phyloP scores from a whole-genome alignment of 2,888 invertebrate species.

The Choristoneura rosaceana region DNA sequence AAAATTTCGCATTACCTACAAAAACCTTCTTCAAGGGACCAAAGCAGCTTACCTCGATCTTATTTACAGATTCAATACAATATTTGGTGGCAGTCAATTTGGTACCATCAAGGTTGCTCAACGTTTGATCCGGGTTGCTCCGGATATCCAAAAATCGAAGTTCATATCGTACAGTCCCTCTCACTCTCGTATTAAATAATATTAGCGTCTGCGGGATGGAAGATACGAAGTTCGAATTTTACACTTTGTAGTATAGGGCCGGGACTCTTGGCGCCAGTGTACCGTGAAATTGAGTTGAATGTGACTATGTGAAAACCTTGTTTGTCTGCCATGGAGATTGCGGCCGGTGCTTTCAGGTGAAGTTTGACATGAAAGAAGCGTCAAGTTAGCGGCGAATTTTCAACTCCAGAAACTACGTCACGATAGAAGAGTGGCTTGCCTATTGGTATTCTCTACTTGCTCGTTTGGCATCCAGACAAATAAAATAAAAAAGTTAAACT shows the following conservation, averaged over 20 bases:
- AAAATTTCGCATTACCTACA: background rate
- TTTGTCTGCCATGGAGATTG: conserved; percentile 22
- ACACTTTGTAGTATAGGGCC: conserved; percentile 4
- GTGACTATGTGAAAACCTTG: conserved; percentile 45
- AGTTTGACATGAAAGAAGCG: too few species aligned
- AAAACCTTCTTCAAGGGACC: background rate
- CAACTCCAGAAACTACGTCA: too few species aligned
- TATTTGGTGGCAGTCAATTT: conserved; percentile 45
- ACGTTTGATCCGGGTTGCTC: conserved; percentile 45
- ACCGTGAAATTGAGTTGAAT: conserved; percentile 52
- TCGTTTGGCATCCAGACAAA: too few species aligned
- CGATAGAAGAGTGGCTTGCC: too few species aligned
- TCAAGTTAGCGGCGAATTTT: too few species aligned
- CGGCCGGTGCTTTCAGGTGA: too few species aligned
- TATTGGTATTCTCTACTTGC: too few species aligned
- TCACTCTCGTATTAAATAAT: too few species aligned
- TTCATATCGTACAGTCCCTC: too few species aligned
- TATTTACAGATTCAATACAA: conserved; percentile 43
- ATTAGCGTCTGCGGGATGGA: too few species aligned
- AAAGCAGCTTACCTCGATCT: conserved; percentile 23
- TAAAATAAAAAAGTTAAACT: too few species aligned
- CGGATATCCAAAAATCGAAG: background rate
- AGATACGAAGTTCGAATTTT: too few species aligned
- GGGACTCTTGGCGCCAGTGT: conserved; percentile 42
- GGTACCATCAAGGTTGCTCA: conserved; percentile 40